A percentile compares a stretch with the other conserved stretches of the same genome.
Conservation (phyloP, 2,113 vertebrate genomes). For the Poecilia latipinna region DNA sequence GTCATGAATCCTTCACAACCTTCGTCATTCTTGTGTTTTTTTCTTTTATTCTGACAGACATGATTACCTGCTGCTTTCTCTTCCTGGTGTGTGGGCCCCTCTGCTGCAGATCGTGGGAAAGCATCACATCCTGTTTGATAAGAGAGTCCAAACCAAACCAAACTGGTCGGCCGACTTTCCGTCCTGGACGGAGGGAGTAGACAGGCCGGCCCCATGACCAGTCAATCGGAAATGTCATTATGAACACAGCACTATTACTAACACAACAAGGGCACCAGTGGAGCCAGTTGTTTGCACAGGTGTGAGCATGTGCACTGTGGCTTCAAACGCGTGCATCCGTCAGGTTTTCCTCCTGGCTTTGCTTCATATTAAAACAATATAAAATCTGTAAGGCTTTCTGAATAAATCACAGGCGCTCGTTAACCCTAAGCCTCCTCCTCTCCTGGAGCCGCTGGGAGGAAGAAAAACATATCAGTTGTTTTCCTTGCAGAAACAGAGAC, state of each 20-base stretch:
- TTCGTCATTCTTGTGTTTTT: not conserved
- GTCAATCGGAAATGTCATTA: slow-evolving; percentile 78
- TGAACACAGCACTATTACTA: slow-evolving; percentile 72
- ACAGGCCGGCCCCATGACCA: slow-evolving; percentile 67
- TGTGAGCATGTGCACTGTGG: slow-evolving; percentile 79
- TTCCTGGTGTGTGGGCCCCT: slow-evolving; percentile 12
- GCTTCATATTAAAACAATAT: not conserved
- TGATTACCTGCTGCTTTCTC: slow-evolving; percentile 15
- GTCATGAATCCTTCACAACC: not conserved
- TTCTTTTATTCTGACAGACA: not conserved
- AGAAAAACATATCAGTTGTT: slow-evolving; percentile 1
- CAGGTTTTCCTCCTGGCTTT: slow-evolving; percentile 2
- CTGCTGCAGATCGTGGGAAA: slow-evolving; percentile 57
- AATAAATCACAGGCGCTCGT: slow-evolving; percentile 1
- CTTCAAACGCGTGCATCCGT: slow-evolving; percentile 4
- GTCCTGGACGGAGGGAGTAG: slow-evolving; percentile 46
- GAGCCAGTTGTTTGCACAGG: slow-evolving; percentile 84
- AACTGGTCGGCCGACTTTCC: slow-evolving; percentile 67
- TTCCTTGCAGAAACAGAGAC: slow-evolving; percentile 6
- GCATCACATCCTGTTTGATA: slow-evolving; percentile 81
- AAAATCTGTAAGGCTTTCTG: not conserved
- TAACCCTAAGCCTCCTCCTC: slow-evolving; percentile 2
- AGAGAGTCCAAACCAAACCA: slow-evolving; percentile 73
- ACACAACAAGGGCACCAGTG: slow-evolving; percentile 67
- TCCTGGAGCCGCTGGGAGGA: not conserved